A percentile compares a stretch with the other conserved stretches of the same genome.
Conservation (phyloP, 2,888 invertebrate genomes). For the Tinea trinotella region DNA sequence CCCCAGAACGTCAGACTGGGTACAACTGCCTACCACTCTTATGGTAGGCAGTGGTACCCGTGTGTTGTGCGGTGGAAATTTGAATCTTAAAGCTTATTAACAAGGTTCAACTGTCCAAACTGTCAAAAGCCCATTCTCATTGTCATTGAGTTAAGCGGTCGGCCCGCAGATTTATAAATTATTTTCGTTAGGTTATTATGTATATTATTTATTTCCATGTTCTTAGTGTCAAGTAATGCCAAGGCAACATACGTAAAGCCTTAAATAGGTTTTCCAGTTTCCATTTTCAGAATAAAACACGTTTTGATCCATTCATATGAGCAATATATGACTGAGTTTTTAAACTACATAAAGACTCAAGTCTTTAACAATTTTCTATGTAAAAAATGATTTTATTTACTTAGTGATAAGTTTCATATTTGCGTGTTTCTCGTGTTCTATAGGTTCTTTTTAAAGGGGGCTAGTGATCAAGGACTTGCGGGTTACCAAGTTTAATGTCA, state of each 20-base stretch:
- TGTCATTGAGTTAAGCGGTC: no score
- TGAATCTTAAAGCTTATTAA: no score
- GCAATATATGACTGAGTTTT: neutral
- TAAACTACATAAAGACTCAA: conserved; percentile 26
- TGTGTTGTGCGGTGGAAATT: no score
- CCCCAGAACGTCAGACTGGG: no score
- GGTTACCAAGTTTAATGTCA: conserved; percentile 61
- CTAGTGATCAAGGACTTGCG: conserved; percentile 52
- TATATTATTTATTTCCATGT: neutral
- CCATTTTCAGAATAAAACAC: conserved; percentile 67
- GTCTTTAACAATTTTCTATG: conserved; percentile 22
- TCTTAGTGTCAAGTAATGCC: conserved; percentile 43
- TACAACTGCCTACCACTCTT: no score
- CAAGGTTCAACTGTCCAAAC: no score
- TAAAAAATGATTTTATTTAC: neutral
- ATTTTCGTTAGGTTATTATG: neutral
- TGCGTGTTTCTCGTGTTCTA: neutral
- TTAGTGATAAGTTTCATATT: neutral
- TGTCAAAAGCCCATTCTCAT: no score
- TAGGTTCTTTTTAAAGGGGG: neutral
- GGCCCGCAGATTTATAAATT: no score
- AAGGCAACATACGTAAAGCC: conserved; percentile 31
- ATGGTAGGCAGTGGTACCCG: no score
- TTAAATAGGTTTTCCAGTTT: conserved; percentile 59
- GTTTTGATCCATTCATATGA: conserved; percentile 36